Percentiles rank a stretch among this genome's conserved stretches.
Conservation (phyloP, 2,888 invertebrate genomes). For the Cephus runcator region DNA sequence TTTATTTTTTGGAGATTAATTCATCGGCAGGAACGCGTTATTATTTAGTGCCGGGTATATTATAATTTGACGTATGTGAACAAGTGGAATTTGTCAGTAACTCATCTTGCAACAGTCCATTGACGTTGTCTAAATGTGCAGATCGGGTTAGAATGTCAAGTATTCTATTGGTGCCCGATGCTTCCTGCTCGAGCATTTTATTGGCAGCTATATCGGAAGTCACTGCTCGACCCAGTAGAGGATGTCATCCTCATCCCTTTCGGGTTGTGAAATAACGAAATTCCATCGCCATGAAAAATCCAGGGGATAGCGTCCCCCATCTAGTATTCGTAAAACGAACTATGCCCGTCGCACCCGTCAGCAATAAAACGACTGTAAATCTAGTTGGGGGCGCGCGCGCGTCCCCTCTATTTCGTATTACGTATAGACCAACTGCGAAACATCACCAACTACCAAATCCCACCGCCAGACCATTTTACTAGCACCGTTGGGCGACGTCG, state of each 20-base stretch:
- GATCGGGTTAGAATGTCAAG: neutral
- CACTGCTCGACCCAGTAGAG: constrained; percentile 5
- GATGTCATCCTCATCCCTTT: constrained; percentile 17
- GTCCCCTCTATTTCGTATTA: neutral
- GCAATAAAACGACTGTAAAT: constrained; percentile 44
- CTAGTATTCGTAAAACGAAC: constrained; percentile 34
- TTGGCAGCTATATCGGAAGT: neutral
- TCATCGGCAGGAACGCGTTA: neutral
- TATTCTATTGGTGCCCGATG: neutral
- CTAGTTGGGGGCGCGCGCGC: constrained; percentile 18
- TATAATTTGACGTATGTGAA: neutral
- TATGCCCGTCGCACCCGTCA: constrained; percentile 27
- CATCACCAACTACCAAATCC: neutral
- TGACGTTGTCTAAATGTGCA: neutral
- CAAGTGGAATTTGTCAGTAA: neutral
- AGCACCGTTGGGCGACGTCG: neutral
- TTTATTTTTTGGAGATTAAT: neutral
- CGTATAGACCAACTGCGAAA: neutral
- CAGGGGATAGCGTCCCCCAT: constrained; percentile 20
- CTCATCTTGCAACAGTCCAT: neutral
- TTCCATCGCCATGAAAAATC: constrained; percentile 44
- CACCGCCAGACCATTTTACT: neutral
- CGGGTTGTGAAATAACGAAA: constrained; percentile 37
- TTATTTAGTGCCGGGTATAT: neutral
- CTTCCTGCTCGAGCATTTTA: neutral